Conservation (phyloP, 2,113 vertebrate genomes). For the Fulmarus glacialis region DNA sequence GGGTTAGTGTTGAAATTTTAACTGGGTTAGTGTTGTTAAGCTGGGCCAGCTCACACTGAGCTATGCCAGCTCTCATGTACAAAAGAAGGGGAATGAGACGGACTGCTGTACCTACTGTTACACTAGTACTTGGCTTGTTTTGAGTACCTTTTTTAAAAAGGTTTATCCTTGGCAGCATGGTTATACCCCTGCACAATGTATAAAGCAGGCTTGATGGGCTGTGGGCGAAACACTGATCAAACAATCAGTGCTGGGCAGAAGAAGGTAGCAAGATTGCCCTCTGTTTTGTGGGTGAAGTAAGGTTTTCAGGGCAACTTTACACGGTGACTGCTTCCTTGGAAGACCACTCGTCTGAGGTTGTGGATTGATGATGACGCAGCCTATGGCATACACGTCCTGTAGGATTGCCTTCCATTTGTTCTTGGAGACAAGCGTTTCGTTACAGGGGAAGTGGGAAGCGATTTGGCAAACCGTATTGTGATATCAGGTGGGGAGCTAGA, state of each 20-base stretch:
- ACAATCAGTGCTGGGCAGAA: not conserved
- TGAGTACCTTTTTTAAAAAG: not conserved
- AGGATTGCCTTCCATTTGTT: not conserved
- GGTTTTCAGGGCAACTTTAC: not conserved
- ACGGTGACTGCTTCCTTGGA: not conserved
- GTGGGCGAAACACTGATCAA: rapidly evolving
- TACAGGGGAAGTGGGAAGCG: not conserved
- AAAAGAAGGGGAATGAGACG: not conserved
- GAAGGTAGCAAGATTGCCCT: not conserved
- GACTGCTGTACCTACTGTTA: not conserved
- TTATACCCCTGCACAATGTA: rapidly evolving
- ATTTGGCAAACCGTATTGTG: not conserved
- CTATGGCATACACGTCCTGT: rapidly evolving
- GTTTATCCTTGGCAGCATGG: not conserved
- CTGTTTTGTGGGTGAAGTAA: not conserved
- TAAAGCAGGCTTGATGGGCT: not conserved
- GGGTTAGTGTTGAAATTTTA: not conserved
- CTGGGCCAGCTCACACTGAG: not conserved
- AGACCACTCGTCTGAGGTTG: not conserved
- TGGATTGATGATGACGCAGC: not conserved
- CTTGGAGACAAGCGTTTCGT: not conserved
- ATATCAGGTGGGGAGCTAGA: not conserved
- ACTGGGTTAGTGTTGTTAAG: not conserved
- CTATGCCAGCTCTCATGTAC: not conserved
- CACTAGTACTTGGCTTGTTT: not conserved